Conservation (phyloP, 2,113 vertebrate species). For the Globicephala melas region DNA sequence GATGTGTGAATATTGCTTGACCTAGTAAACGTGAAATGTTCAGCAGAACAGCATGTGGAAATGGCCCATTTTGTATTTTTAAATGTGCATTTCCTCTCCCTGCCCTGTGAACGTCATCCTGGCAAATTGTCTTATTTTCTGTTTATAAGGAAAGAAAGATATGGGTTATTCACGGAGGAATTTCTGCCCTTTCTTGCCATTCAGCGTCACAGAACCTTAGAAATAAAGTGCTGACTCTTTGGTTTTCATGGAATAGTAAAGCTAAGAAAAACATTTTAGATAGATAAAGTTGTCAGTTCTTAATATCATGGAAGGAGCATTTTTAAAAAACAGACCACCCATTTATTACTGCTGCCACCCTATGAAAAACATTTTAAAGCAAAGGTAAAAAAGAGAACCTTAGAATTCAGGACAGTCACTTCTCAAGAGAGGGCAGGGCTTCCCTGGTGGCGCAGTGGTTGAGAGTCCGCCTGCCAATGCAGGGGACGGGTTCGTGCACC, state of each 20-base stretch:
- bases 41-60: background rate
- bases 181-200: background rate
- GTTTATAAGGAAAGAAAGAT: background rate
- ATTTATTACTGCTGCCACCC: background rate
- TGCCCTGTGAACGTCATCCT: background rate
- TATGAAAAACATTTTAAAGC: background rate
- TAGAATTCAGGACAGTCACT: background rate
- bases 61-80: background rate
- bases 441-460: no score
- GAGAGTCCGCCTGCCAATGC: no score
- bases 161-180: background rate
- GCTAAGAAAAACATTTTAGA: background rate
- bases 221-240: conserved; percentile 1
- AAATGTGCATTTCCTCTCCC: background rate
- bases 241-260: conserved; percentile 16
- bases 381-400: background rate
- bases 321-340: background rate
- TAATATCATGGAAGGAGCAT: background rate
- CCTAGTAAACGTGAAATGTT: background rate
- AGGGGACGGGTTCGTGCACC: no score
- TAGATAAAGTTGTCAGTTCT: background rate
- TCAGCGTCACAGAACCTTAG: background rate
- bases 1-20: background rate
- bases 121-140: background rate
- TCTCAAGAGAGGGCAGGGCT: background rate